Conservation (phyloP, 30 jellyfish, hydroid and myxozoan genomes). For the Sanderia malayensis region DNA sequence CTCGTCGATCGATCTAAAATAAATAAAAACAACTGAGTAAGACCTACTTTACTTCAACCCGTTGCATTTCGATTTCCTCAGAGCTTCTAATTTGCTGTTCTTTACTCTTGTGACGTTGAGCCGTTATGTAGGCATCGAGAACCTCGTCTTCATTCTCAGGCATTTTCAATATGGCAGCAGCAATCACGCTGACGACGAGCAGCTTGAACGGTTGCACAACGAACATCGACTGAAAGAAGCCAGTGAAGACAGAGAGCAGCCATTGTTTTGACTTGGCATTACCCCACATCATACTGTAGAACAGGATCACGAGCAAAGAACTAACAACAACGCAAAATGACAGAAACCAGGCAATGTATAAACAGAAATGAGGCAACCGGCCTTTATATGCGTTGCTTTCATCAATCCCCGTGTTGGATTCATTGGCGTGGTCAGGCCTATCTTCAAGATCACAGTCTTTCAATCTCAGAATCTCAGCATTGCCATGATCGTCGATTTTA, state of each 20-base stretch:
- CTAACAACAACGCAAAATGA: conserved; percentile 32
- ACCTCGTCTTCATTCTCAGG: conserved; percentile 47
- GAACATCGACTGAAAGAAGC: conserved; percentile 67
- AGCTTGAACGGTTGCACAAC: conserved; percentile 74
- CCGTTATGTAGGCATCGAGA: conserved; percentile 40
- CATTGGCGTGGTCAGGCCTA: not conserved
- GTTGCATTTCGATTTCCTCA: no score
- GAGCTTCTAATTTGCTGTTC: not conserved
- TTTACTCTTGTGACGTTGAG: conserved; percentile 4
- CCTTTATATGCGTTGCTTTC: not conserved
- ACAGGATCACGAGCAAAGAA: conserved; percentile 45
- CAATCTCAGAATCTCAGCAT: not conserved
- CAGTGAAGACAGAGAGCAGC: conserved; percentile 57
- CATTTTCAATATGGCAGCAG: conserved; percentile 55
- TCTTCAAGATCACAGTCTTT: not conserved
- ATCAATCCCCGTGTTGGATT: not conserved
- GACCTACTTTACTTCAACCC: no score
- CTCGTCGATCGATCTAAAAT: no score
- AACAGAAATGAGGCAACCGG: conserved; percentile 28
- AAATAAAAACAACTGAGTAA: no score
- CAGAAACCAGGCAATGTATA: conserved; percentile 54
- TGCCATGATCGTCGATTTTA: not conserved
- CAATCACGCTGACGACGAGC: conserved; percentile 46
- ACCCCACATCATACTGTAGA: conserved; percentile 94
- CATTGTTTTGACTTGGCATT: conserved; percentile 63